These are phyloP conservation scores for Cryptoblepharus egeriae DNA, from an alignment of 2,797 vertebrate species.

Conservation along the genomic window DNA sequence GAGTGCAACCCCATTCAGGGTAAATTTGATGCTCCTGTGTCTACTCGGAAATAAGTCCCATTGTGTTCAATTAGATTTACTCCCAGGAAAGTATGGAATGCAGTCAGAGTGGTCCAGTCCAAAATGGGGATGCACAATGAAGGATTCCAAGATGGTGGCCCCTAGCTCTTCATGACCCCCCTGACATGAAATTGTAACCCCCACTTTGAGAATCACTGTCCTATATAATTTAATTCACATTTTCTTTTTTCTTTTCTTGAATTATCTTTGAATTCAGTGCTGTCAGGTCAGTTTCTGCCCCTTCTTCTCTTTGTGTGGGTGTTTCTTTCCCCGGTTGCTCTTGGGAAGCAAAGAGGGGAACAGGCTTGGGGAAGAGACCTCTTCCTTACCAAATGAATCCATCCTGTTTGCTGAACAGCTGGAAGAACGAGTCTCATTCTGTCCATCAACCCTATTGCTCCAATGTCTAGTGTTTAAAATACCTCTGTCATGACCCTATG, in stretches of 20 bases:
- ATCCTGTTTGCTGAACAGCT: constrained; percentile 69
- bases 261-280: constrained; percentile 13
- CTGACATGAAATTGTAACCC: too few species aligned
- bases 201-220: too few species aligned
- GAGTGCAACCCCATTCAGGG: too few species aligned
- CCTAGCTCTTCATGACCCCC: too few species aligned
- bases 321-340: neutral
- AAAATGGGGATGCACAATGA: too few species aligned
- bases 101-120: too few species aligned
- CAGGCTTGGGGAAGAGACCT: neutral
- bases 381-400: rapidly evolving
- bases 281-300: neutral
- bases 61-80: too few species aligned
- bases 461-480: constrained; percentile 73
- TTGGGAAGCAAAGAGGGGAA: neutral
- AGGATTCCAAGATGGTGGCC: too few species aligned
- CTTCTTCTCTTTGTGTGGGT: neutral
- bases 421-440: constrained; percentile 71
- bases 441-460: constrained; percentile 69
- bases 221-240: neutral
- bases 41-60: too few species aligned
- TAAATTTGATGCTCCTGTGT: too few species aligned
- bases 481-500: constrained; percentile 71
- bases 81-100: too few species aligned
- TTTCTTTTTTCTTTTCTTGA: neutral